Evolutionary conservation across 2,888 invertebrate species (phyloP).

Genomic region (Aproaerema taeniolella): DNA sequence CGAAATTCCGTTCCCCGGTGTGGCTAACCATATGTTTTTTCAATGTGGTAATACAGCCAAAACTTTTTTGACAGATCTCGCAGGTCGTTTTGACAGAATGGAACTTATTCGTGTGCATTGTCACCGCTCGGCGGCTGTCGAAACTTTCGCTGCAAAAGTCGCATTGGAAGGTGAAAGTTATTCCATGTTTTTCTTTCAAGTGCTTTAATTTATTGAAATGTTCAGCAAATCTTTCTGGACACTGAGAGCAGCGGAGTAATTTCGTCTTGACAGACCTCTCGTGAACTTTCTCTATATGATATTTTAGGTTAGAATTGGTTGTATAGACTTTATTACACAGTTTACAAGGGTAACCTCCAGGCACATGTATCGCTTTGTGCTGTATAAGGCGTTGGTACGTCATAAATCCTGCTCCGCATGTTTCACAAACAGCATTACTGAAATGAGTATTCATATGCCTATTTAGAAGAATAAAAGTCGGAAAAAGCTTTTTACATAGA

Average conservation of each 20-base stretch:
- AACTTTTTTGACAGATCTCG: conserved; percentile 63
- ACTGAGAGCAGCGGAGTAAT: conserved; percentile 49
- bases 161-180: conserved; percentile 51
- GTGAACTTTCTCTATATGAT: conserved; percentile 49
- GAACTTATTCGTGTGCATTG: conserved; percentile 52
- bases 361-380: conserved; percentile 52
- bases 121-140: conserved; percentile 42
- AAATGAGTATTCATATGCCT: conserved; percentile 63
- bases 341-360: conserved; percentile 54
- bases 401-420: conserved; percentile 56
- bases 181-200: conserved; percentile 49
- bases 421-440: conserved; percentile 54
- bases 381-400: conserved; percentile 49
- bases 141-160: conserved; percentile 48
- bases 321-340: conserved; percentile 66
- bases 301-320: conserved; percentile 54
- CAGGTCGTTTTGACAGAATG: conserved; percentile 64
- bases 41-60: conserved; percentile 51
- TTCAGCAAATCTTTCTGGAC: conserved; percentile 49
- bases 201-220: conserved; percentile 57
- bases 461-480: conserved; percentile 54
- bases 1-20: conserved; percentile 44
- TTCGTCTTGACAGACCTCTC: conserved; percentile 45
- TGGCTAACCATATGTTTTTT: conserved; percentile 52
- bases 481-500: conserved; percentile 46